These are phyloP conservation scores for Cephus spinipes DNA, from an alignment of 2,888 invertebrate genomes.

Conservation along the genomic window DNA sequence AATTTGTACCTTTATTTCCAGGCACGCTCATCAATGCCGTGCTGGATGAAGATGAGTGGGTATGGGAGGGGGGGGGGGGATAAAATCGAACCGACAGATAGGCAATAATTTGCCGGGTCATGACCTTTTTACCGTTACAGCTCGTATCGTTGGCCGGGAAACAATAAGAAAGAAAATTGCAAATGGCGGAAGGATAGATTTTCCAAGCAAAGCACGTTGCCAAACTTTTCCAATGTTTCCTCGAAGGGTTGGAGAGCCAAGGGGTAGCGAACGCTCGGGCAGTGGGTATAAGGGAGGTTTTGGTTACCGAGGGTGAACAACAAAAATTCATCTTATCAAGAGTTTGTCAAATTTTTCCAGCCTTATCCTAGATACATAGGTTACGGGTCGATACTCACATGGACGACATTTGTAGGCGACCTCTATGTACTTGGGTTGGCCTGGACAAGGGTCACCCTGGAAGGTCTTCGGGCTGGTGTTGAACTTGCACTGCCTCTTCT, in stretches of 20 bases:
- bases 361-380: neutral
- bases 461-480: slow-evolving; percentile 90
- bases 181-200: neutral
- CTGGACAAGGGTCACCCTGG: slow-evolving; percentile 92
- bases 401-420: slow-evolving; percentile 97
- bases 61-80: too few relatives aligned
- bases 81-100: neutral
- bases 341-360: neutral
- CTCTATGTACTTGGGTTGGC: slow-evolving; percentile 92
- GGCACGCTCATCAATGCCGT: neutral
- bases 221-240: neutral
- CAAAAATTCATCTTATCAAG: neutral
- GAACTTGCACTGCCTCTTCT: slow-evolving; percentile 91
- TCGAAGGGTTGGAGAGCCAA: neutral
- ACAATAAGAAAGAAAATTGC: neutral
- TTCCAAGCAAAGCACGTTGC: neutral
- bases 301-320: too few relatives aligned
- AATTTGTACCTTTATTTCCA: neutral
- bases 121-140: neutral
- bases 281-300: neutral
- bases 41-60: neutral
- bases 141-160: neutral
- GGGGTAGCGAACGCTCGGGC: neutral
- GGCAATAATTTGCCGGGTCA: neutral
- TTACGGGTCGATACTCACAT: slow-evolving; percentile 76